Base-by-base conservation (phyloP, 2,888 invertebrate genomes). In the Sinhomidia bicolor region DNA sequence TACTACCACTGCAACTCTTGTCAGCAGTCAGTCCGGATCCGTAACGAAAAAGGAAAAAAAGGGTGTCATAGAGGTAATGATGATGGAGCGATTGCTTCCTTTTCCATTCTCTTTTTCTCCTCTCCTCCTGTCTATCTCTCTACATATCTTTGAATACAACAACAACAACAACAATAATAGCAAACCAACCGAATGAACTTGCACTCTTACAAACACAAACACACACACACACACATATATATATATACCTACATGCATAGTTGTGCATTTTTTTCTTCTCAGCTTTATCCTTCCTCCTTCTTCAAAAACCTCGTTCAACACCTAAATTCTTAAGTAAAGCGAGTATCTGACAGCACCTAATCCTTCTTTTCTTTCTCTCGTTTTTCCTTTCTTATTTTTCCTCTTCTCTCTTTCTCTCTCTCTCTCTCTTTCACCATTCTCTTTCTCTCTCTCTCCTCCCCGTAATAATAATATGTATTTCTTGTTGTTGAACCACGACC, bases 271-370 rank as follows among this genome's bases (percentile, higher is more conserved):
- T 44, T 47, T 71, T 47, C n/a, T n/a, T n/a, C n/a, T n/a, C n/a
- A n/a, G 47, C 71, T 71, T 47, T 23, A 71, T 71, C 71, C 44
- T 71, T 29, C n/a, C n/a, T 68, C 41, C 68, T 44, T 47, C 71
- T 51, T 26, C 23, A 23, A 57, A 76, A 47, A 71, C 4, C 44
- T 71, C 47, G 68, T 62, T 87, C 65, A 87, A 81, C 87, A 81
- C 86, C 79, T 60, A 87, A 87, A 87, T 71, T 87, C 68, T 87
- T 76, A 76, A 87, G 76, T 82, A 87, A 79, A 87, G 71, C 86
- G 47, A 85, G 78, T 85, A 60, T 85, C 85, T 78, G 85, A 85
- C 85, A 85, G 78, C 62, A 85, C 44, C 60, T 85, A 85, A 85
- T 85, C 85, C 85, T 78, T 78, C 85, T 85, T 85, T 85, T 78